phyloP scores from a whole-genome alignment of 1,140 invertebrate genomes.

The Xylocopa sonorina region DNA sequence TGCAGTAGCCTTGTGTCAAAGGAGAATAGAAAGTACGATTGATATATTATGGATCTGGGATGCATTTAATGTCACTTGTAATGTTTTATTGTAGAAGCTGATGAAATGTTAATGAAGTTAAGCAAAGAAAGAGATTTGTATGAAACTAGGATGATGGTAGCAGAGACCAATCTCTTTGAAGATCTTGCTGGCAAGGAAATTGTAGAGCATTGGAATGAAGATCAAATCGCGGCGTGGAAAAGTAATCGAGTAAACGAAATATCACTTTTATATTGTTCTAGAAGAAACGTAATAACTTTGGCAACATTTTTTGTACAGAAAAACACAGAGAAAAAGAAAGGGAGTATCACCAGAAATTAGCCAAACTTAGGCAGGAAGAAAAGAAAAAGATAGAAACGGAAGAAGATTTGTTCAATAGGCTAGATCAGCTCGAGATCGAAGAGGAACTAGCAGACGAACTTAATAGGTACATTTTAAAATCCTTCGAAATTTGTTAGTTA shows the following conservation, averaged over 20 bases:
- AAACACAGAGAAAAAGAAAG: conserved; percentile 82
- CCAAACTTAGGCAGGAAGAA: conserved; percentile 70
- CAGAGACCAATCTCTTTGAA: conserved; percentile 74
- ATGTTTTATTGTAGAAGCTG: conserved; percentile 73
- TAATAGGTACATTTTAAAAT: conserved; percentile 66
- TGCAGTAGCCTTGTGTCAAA: conserved; percentile 84
- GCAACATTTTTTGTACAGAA: conserved; percentile 69
- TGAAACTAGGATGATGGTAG: conserved; percentile 75
- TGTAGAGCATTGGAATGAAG: conserved; percentile 82
- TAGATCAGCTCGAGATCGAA: conserved; percentile 83
- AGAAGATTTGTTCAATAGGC: conserved; percentile 79
- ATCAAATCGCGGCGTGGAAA: conserved; percentile 83
- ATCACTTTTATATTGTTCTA: no score
- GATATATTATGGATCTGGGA: background rate
- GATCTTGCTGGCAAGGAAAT: conserved; percentile 79
- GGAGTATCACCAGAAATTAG: conserved; percentile 79
- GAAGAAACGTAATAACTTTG: no score
- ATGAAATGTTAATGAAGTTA: conserved; percentile 81
- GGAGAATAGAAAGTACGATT: conserved; percentile 84
- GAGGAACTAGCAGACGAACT: conserved; percentile 82
- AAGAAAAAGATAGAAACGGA: conserved; percentile 75
- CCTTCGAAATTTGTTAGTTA: conserved; percentile 8
- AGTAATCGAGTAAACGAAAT: no score
- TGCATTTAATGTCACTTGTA: conserved; percentile 16
- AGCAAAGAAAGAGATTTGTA: conserved; percentile 80